Conservation (phyloP, 2,797 vertebrate genomes). For the Acanthiza pusilla region DNA sequence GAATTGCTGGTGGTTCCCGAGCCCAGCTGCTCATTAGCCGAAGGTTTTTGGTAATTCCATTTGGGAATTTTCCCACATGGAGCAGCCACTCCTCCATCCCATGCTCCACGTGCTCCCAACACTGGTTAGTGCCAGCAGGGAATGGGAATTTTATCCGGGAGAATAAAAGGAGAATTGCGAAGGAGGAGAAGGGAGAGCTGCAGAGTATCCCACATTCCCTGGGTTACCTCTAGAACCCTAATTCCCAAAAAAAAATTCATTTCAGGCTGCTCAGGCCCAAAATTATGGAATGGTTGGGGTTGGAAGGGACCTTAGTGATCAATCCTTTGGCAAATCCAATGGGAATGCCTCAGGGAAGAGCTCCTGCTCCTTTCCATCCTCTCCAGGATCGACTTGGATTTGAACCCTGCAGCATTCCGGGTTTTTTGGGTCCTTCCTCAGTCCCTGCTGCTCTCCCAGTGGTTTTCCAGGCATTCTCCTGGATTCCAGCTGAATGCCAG, state of each 20-base stretch:
- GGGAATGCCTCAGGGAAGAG: not conserved
- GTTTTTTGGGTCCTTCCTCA: not conserved
- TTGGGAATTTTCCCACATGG: fast-evolving
- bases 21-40: fast-evolving
- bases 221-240: not conserved
- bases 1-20: not conserved
- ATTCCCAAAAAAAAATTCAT: not conserved
- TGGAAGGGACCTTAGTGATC: not conserved
- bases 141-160: not conserved
- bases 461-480: fast-evolving
- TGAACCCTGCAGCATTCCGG: fast-evolving
- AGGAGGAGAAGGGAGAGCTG: not conserved
- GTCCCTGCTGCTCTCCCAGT: not conserved
- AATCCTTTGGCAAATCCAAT: not conserved
- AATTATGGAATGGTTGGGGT: not conserved
- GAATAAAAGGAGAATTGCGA: too few relatives aligned
- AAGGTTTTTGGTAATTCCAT: not conserved
- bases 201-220: not conserved
- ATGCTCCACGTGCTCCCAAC: fast-evolving
- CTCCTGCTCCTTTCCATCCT: not conserved
- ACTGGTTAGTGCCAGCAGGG: not conserved
- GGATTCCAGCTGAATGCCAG: not conserved
- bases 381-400: not conserved
- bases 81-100: not conserved
- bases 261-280: not conserved